Percentiles rank a stretch among this genome's conserved stretches.
These are phyloP conservation scores for Otolemur garnettii DNA, from an alignment of 2,113 vertebrate genomes.

Conservation along the genomic window DNA sequence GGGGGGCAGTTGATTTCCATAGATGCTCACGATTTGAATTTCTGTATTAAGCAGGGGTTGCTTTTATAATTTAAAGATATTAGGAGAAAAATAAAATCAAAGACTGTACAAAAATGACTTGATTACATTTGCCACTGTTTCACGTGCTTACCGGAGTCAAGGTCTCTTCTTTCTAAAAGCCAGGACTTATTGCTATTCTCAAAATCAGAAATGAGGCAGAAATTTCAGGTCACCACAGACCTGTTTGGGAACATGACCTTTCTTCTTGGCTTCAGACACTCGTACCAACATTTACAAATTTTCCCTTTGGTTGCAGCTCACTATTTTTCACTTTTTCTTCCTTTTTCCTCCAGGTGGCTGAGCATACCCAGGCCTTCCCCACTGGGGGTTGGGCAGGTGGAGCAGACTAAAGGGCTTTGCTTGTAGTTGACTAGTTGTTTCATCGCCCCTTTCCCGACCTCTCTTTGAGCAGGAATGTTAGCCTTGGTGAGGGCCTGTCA, in stretches of 20 bases:
- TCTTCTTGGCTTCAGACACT: not conserved
- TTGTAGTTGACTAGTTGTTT: not conserved
- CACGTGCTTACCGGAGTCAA: not conserved
- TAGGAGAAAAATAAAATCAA: constrained; percentile 37
- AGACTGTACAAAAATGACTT: not conserved
- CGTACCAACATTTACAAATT: not conserved
- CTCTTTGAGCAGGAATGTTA: not conserved
- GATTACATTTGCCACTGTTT: not conserved
- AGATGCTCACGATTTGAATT: not conserved
- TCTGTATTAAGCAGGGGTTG: not conserved
- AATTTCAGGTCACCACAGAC: not conserved
- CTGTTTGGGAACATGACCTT: not conserved
- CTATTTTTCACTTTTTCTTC: not conserved
- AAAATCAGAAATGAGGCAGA: not conserved
- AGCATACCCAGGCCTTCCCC: not conserved
- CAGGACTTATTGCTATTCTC: not conserved
- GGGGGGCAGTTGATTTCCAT: not conserved
- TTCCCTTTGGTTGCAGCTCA: not conserved
- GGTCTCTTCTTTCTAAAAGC: not conserved
- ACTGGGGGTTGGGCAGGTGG: not conserved
- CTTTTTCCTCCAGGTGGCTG: not conserved
- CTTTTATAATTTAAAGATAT: not conserved
- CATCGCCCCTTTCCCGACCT: not conserved
- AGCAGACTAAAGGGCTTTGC: fast-evolving
- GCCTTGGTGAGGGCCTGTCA: not conserved